phyloP scores from a whole-genome alignment of 2,113 vertebrate species.

The Rhynchomys soricoides region DNA sequence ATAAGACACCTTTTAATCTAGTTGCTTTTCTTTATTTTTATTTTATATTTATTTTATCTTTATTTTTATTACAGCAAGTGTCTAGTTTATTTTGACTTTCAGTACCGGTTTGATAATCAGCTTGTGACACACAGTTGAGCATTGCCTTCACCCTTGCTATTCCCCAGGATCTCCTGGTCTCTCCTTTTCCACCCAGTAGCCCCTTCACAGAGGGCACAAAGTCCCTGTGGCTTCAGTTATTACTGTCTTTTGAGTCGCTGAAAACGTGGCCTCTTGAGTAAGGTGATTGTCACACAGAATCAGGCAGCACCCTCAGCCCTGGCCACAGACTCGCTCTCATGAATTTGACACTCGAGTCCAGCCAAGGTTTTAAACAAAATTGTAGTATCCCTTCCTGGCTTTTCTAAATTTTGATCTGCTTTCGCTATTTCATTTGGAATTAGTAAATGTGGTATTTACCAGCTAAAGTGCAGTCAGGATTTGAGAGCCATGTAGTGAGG shows the following conservation, averaged over 20 bases:
- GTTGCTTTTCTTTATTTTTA: neutral
- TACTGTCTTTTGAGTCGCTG: neutral
- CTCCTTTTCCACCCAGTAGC: neutral
- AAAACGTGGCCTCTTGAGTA: too few species aligned
- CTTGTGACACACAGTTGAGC: neutral
- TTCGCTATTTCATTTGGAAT: neutral
- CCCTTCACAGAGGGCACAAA: rapidly evolving
- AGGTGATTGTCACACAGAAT: neutral
- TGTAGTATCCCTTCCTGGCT: too few species aligned
- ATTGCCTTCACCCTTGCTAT: neutral
- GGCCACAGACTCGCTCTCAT: rapidly evolving
- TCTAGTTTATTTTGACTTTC: neutral
- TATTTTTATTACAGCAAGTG: neutral
- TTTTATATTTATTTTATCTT: too few species aligned
- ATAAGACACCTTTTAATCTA: neutral
- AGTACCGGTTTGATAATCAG: neutral
- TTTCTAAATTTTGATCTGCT: neutral
- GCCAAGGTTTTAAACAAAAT: neutral
- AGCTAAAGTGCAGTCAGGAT: rapidly evolving
- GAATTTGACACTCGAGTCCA: neutral
- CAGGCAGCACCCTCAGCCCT: neutral
- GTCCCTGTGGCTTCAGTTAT: rapidly evolving
- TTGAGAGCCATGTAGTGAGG: rapidly evolving
- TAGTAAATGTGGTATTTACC: rapidly evolving
- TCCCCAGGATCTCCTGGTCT: rapidly evolving